Evolutionary conservation across 2,113 vertebrate species (phyloP).

Genomic region (Brachirus orientalis): DNA sequence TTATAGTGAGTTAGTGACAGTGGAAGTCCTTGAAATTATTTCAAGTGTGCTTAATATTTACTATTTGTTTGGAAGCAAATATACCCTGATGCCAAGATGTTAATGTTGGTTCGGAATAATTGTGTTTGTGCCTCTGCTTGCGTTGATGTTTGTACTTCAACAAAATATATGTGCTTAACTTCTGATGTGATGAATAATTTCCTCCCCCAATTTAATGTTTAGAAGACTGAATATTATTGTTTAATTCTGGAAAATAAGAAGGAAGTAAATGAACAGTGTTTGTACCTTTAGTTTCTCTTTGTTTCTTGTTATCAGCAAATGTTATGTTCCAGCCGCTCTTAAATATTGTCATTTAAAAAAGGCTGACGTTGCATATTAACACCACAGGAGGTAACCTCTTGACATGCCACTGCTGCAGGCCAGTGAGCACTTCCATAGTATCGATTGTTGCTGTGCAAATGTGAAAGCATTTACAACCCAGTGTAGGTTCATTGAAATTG

Average conservation of each 20-base stretch:
- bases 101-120: too few species aligned
- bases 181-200: too few species aligned
- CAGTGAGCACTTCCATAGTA: conserved; percentile 45
- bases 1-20: too few species aligned
- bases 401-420: conserved; percentile 21
- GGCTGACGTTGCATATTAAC: not conserved
- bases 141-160: too few species aligned
- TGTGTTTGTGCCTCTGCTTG: too few species aligned
- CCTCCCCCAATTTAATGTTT: too few species aligned
- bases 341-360: not conserved
- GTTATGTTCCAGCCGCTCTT: too few species aligned
- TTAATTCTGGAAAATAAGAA: not conserved
- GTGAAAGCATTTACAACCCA: conserved; percentile 41
- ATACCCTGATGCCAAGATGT: too few species aligned
- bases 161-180: too few species aligned
- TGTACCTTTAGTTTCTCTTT: not conserved
- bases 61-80: too few species aligned
- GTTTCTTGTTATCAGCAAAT: not conserved
- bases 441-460: conserved; percentile 45
- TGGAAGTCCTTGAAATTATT: too few species aligned
- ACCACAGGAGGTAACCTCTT: not conserved
- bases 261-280: not conserved
- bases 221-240: not conserved
- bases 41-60: too few species aligned
- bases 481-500: conserved; percentile 64